Evolutionary conservation across 2,888 invertebrate species (phyloP).

Genomic region (Itoplectis maculator): DNA sequence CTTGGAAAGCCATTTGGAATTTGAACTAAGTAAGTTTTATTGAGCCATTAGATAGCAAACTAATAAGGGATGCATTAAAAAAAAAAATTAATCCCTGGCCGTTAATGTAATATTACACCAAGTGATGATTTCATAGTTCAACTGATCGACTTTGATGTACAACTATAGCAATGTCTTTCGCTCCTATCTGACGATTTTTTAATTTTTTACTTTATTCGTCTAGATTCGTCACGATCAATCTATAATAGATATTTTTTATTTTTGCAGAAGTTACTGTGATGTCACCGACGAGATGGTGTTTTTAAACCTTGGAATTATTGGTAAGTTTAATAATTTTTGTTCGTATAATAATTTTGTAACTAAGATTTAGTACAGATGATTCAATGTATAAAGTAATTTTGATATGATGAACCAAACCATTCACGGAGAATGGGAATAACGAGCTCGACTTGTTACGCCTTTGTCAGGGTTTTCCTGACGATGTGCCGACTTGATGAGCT

Average conservation of each 20-base stretch:
- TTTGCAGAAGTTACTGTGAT: background rate
- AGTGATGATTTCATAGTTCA: conserved; percentile 74
- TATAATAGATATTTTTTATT: background rate
- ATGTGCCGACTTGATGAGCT: conserved; percentile 78
- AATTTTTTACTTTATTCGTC: background rate
- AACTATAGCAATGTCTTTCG: conserved; percentile 71
- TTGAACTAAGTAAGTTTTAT: background rate
- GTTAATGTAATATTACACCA: background rate
- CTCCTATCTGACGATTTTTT: conserved; percentile 55
- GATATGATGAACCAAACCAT: conserved; percentile 85
- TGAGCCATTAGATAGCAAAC: background rate
- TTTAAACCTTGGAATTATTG: background rate
- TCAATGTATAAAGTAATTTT: too few relatives aligned
- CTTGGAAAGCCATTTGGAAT: conserved; percentile 6
- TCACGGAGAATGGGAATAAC: conserved; percentile 85
- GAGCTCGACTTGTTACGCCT: conserved; percentile 78
- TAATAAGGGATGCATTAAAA: too few relatives aligned
- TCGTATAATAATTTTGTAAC: background rate
- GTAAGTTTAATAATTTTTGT: background rate
- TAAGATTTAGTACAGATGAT: background rate
- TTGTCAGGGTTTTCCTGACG: conserved; percentile 85
- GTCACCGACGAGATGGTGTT: background rate
- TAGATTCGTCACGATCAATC: background rate
- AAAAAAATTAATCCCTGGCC: too few relatives aligned
- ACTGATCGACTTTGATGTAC: conserved; percentile 66